Percentiles rank a stretch among this genome's conserved stretches.
Conservation (phyloP, 2,113 vertebrate species). For the Zosterops lateralis region DNA sequence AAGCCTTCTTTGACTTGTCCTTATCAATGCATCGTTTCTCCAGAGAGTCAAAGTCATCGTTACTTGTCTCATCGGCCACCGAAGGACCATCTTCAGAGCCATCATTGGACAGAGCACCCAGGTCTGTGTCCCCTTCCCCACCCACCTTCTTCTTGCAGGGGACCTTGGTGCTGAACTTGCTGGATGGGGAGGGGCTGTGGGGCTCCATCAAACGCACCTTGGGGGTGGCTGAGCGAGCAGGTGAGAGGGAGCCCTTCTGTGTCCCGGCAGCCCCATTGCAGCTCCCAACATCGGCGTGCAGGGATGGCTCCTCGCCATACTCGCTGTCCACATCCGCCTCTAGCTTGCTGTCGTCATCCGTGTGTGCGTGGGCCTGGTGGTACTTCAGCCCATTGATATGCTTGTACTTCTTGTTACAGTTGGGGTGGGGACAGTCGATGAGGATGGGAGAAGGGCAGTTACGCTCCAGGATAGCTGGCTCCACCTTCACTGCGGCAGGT, state of each 20-base stretch:
- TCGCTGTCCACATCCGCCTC: constrained; percentile 93
- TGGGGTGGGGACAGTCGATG: constrained; percentile 97
- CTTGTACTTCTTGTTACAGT: constrained; percentile 99
- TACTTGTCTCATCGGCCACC: constrained; percentile 91
- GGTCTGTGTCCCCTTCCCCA: constrained; percentile 83
- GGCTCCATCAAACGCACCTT: constrained; percentile 92
- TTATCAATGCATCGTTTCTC: constrained; percentile 86
- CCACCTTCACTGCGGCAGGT: constrained; percentile 79
- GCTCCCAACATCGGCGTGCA: constrained; percentile 84
- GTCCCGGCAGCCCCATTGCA: constrained; percentile 88
- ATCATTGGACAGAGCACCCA: constrained; percentile 83
- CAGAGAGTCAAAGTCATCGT: constrained; percentile 86
- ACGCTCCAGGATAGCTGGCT: constrained; percentile 84
- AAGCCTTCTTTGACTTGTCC: constrained; percentile 86
- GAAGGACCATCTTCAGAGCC: constrained; percentile 91
- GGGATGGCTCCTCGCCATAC: constrained; percentile 88
- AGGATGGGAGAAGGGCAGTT: constrained; percentile 94
- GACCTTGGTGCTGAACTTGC: constrained; percentile 88
- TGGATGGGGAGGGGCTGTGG: constrained; percentile 91
- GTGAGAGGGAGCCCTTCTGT: constrained; percentile 94
- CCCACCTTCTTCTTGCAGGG: constrained; percentile 88
- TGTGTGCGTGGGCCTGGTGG: constrained; percentile 96
- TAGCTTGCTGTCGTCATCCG: constrained; percentile 91
- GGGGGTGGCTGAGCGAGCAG: constrained; percentile 91
- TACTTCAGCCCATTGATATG: constrained; percentile 99